phyloP scores from a whole-genome alignment of 1,140 invertebrate species.

The Pissodes strobi region DNA sequence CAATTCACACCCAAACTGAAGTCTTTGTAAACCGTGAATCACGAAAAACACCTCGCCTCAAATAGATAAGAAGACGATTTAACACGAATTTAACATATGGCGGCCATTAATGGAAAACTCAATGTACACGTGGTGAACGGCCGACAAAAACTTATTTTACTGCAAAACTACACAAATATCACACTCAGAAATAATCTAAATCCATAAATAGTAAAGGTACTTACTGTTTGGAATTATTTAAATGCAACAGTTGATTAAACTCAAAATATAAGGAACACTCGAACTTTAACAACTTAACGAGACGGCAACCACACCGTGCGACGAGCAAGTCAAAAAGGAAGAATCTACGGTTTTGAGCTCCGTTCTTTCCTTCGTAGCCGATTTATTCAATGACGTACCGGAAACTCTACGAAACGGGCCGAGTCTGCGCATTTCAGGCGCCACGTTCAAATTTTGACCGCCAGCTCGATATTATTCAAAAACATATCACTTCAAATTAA shows the following conservation, averaged over 20 bases:
- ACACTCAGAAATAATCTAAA: conserved; percentile 9
- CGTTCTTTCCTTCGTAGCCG: conserved; percentile 37
- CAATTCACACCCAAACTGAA: conserved; percentile 5
- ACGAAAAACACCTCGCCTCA: background rate
- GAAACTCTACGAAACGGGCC: conserved; percentile 34
- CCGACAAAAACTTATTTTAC: conserved; percentile 26
- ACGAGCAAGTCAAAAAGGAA: conserved; percentile 54
- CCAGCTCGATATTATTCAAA: background rate
- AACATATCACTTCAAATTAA: background rate
- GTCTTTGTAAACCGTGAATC: conserved; percentile 3
- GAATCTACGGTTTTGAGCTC: conserved; percentile 44
- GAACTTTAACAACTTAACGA: conserved; percentile 44
- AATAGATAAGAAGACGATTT: background rate
- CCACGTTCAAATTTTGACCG: conserved; percentile 24
- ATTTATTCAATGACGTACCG: conserved; percentile 37
- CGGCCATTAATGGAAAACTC: conserved; percentile 46
- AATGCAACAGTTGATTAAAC: conserved; percentile 48
- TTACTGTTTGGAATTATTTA: conserved; percentile 50
- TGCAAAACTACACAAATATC: conserved; percentile 28
- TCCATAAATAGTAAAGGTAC: conserved; percentile 35
- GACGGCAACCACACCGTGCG: conserved; percentile 49
- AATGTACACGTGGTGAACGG: conserved; percentile 52
- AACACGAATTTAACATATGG: conserved; percentile 51
- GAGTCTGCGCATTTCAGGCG: conserved; percentile 17
- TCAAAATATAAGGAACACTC: conserved; percentile 45